phyloP scores from a whole-genome alignment of 2,113 vertebrate genomes.

The Heptranchias perlo region DNA sequence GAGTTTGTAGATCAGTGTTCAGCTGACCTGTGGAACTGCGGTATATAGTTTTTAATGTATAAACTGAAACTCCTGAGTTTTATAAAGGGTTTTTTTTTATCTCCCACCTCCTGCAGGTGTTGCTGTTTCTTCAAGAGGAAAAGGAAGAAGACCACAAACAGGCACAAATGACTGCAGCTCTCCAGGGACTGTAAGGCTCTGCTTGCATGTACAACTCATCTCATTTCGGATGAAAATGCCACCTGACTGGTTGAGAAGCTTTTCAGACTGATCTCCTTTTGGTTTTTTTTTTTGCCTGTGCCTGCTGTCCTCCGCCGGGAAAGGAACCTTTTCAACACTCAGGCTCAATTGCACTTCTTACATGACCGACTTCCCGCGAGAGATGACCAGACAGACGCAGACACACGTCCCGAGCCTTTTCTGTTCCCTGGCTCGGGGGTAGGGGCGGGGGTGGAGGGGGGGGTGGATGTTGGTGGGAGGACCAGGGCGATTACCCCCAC shows the following conservation, averaged over 20 bases:
- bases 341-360: conserved; percentile 41
- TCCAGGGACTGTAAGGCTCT: conserved; percentile 42
- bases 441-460: background rate
- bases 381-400: background rate
- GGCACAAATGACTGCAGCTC: conserved; percentile 83
- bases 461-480: background rate
- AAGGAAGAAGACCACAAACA: conserved; percentile 93
- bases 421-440: background rate
- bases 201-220: conserved; percentile 43
- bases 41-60: background rate
- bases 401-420: background rate
- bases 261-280: conserved; percentile 11
- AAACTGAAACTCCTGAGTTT: background rate
- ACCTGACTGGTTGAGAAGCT: conserved; percentile 30
- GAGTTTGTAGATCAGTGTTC: background rate
- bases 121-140: conserved; percentile 99
- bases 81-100: conserved; percentile 33
- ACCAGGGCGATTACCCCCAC: background rate
- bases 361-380: background rate
- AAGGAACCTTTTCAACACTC: conserved; percentile 15
- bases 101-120: conserved; percentile 76
- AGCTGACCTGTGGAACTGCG: background rate
- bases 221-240: conserved; percentile 36
- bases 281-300: conserved; percentile 38
- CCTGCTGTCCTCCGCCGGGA: conserved; percentile 19